A percentile compares a stretch with the other conserved stretches of the same genome.
Evolutionary conservation across 2,113 vertebrate species (phyloP).

Genomic region (Larimichthys polyactis): DNA sequence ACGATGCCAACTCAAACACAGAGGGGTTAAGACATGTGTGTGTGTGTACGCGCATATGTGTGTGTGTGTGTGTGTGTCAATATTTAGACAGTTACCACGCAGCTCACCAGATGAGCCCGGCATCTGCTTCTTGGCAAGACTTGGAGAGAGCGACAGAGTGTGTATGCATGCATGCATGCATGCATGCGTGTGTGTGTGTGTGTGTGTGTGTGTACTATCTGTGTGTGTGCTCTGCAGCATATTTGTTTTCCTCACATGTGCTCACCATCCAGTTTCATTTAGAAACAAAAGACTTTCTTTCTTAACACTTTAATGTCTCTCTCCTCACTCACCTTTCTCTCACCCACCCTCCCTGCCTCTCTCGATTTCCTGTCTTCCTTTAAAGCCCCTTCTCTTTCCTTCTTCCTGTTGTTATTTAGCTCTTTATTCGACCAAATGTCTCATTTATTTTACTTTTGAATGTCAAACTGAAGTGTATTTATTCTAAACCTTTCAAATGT

Average conservation of each 20-base stretch:
- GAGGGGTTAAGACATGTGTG: slow-evolving; percentile 12
- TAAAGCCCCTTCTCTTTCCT: too few relatives aligned
- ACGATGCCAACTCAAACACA: slow-evolving; percentile 30
- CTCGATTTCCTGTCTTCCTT: neutral
- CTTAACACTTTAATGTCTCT: neutral
- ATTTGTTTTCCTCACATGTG: slow-evolving; percentile 38
- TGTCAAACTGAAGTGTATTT: too few relatives aligned
- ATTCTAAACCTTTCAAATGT: neutral
- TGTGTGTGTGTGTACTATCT: neutral
- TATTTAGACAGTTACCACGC: slow-evolving; percentile 63
- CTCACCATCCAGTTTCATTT: slow-evolving; percentile 23
- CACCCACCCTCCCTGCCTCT: neutral
- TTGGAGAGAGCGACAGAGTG: slow-evolving; percentile 20
- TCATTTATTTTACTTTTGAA: too few relatives aligned
- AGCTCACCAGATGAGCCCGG: slow-evolving; percentile 62
- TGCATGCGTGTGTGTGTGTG: slow-evolving; percentile 10
- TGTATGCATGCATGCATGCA: slow-evolving; percentile 9
- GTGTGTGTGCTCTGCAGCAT: slow-evolving; percentile 20
- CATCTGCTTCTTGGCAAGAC: slow-evolving; percentile 67
- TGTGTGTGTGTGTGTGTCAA: slow-evolving; percentile 39
- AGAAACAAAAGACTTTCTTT: neutral
- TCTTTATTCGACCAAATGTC: neutral
- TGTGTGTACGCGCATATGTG: slow-evolving; percentile 25
- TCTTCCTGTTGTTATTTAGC: neutral
- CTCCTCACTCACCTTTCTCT: neutral